Evolutionary conservation across 1,140 invertebrate genomes (phyloP), one percentile per base, ranked within the genome.

Genomic region (Neodiprion pinetum): DNA sequence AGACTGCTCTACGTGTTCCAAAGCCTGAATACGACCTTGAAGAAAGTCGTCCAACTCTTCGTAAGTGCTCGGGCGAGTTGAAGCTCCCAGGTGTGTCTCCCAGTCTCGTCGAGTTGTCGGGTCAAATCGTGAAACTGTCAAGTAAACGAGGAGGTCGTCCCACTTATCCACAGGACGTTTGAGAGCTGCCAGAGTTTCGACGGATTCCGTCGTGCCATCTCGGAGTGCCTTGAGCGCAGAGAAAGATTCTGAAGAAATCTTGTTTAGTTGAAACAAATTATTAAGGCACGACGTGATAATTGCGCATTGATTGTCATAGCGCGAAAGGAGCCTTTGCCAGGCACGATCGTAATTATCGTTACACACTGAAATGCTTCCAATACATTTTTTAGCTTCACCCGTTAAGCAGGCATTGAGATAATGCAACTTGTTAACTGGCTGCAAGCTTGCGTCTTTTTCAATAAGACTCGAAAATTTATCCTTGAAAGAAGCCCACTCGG

Each of bases 391-490:
- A 12, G 74, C 70, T 28, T 78, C 70, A 14, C 67, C 72, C 9
- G 47, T 72, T 9, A 78, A 10, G 2, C 71, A 47, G 12, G 53
- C 48, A 14, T 75, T 75, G 5, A 75, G 65, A 61, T 72, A 75
- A 12, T 75, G 74, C 40, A 75, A 48, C 17, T 61, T 67, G 21
- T 72, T 40, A 9, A 72, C 14, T 3, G n/a, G 7, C 0, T 17
- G 17, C 14, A 75, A 53, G 3, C 74, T 72, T 1, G 9, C 5
- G 10, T 73, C 50, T 3, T 48, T 14, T 23, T 67, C 12, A 1
- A 78, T 74, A 53, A 78, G 66, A 17, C 74, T 67, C 3, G 10
- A 1, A 49, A 78, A 78, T 1, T n/a, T 49, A 67, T 78, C 72
- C 14, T 69, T 40, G 53, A 78, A 78, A 2, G 61, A 71, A 40